Conservation (phyloP, 2,888 invertebrate species). For the Dasypogon diadema region DNA sequence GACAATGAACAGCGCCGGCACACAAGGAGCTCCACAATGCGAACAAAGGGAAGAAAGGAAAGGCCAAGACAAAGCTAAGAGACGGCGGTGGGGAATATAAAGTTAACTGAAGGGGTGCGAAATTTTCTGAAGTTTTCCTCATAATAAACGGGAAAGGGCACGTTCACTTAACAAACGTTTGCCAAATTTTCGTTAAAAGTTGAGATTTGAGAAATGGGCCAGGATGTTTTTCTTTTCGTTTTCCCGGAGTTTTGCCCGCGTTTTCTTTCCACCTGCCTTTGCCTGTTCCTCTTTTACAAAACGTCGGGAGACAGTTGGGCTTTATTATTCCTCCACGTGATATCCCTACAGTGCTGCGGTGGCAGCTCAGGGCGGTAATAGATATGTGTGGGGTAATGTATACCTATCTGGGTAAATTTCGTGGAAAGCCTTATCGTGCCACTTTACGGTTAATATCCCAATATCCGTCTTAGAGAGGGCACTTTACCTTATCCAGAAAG, state of each 20-base stretch:
- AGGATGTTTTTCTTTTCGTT: not conserved
- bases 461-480: not conserved
- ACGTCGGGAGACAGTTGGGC: slow-evolving; percentile 16
- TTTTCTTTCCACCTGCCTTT: not conserved
- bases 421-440: slow-evolving; percentile 14
- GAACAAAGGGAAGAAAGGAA: not conserved
- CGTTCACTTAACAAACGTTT: slow-evolving; percentile 8
- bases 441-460: slow-evolving; percentile 23
- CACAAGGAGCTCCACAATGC: not conserved
- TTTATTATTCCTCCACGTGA: slow-evolving; percentile 11
- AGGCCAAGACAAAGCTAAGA: too few relatives aligned
- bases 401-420: not conserved
- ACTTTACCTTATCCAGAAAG: slow-evolving; percentile 13
- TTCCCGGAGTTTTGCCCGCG: not conserved
- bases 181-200: slow-evolving; percentile 3
- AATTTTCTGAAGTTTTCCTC: not conserved
- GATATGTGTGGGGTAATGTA: not conserved
- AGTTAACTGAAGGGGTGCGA: slow-evolving; percentile 20
- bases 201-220: slow-evolving; percentile 2
- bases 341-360: not conserved
- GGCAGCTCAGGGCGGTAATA: not conserved
- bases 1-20: not conserved
- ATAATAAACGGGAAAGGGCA: slow-evolving; percentile 18
- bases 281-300: not conserved
- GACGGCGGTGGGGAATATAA: not conserved